Conservation (phyloP, 2,888 invertebrate genomes). For the Dermolepida albohirtum region DNA sequence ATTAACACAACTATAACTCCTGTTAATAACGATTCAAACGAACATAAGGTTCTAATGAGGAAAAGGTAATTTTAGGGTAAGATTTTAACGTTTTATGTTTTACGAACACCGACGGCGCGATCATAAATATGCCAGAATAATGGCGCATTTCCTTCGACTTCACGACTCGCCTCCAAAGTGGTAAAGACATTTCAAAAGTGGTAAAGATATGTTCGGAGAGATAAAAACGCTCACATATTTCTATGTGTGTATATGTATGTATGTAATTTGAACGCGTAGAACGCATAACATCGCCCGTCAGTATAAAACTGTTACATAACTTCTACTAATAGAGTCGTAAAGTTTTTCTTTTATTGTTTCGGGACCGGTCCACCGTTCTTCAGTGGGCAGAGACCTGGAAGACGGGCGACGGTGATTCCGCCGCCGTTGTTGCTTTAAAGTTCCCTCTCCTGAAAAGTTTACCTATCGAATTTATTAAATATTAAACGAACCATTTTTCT, state of each 20-base stretch:
- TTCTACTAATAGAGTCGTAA: conserved; percentile 32
- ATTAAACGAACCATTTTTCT: conserved; percentile 31
- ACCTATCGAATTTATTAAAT: conserved; percentile 38
- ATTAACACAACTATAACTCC: background rate
- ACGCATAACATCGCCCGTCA: conserved; percentile 16
- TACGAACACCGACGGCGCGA: conserved; percentile 8
- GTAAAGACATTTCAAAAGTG: conserved; percentile 25
- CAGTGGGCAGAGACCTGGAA: background rate
- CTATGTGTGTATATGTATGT: conserved; percentile 1
- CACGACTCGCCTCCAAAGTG: conserved; percentile 20
- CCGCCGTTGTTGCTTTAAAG: background rate
- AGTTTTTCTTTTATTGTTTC: conserved; percentile 27
- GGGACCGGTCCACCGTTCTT: background rate
- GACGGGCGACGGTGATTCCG: conserved; percentile 9
- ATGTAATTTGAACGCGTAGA: conserved; percentile 6
- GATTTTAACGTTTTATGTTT: conserved; percentile 13
- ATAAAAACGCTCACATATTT: conserved; percentile 20
- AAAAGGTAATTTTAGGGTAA: conserved; percentile 17
- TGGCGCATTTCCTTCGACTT: conserved; percentile 9
- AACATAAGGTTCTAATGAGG: conserved; percentile 21
- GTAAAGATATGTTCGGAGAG: conserved; percentile 24
- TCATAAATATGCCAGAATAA: conserved; percentile 25
- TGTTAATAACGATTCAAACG: background rate
- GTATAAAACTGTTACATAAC: conserved; percentile 31
- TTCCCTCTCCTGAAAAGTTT: conserved; percentile 28